These are phyloP conservation scores for Cygnus buccinator DNA, from an alignment of 2,113 vertebrate species.

Conservation along the genomic window DNA sequence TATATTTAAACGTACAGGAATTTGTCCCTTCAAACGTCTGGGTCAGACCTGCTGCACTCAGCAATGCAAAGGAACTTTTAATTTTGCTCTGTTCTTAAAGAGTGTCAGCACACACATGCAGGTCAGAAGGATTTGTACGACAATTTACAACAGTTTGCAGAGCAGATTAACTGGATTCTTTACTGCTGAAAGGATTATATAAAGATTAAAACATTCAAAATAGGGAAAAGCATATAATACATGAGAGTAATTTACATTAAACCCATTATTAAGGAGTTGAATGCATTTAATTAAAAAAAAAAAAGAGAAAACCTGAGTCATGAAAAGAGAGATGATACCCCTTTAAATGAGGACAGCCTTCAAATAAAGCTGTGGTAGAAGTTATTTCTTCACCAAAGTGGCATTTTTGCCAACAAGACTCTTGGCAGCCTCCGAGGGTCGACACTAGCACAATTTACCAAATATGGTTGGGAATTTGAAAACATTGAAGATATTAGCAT, in stretches of 20 bases:
- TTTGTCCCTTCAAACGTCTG: not conserved
- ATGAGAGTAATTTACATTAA: conserved; percentile 5
- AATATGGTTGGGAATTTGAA: conserved; percentile 83
- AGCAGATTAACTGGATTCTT: conserved; percentile 50
- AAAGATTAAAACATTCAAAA: conserved; percentile 46
- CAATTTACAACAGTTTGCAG: not conserved
- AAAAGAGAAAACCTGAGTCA: conserved; percentile 19
- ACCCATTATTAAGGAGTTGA: conserved; percentile 34
- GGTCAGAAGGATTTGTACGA: conserved; percentile 35
- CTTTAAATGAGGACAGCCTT: conserved; percentile 53
- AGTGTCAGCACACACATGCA: not conserved
- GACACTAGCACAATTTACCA: conserved; percentile 72
- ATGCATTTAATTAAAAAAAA: conserved; percentile 30
- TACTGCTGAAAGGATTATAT: conserved; percentile 46
- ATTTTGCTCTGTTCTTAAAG: conserved; percentile 3
- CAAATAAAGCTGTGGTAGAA: conserved; percentile 66
- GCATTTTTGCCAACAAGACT: conserved; percentile 81
- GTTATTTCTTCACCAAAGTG: conserved; percentile 75
- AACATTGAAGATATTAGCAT: conserved; percentile 76
- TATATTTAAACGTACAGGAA: conserved; percentile 9
- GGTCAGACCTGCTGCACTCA: not conserved
- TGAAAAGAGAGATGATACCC: conserved; percentile 20
- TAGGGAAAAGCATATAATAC: conserved; percentile 20
- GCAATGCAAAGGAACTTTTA: not conserved
- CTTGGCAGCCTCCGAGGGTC: conserved; percentile 74